A percentile compares a stretch with the other conserved stretches of the same genome.
These are phyloP conservation scores for Lasioglossum morio DNA, from an alignment of 2,888 invertebrate genomes.

Conservation along the genomic window DNA sequence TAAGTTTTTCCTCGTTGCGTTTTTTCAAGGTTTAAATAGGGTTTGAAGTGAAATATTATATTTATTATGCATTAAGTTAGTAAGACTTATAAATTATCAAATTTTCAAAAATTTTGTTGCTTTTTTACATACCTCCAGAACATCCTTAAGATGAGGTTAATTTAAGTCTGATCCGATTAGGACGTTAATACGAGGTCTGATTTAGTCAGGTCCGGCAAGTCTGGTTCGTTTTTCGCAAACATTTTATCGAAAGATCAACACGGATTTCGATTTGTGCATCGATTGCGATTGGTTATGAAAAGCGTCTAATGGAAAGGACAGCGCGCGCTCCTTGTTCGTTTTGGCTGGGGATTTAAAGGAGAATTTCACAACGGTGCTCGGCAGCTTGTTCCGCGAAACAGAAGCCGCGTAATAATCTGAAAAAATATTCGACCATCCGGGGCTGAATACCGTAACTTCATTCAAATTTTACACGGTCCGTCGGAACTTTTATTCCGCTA, in stretches of 20 bases:
- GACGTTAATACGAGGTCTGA: background rate
- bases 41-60: no score
- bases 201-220: background rate
- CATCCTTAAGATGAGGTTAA: no score
- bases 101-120: no score
- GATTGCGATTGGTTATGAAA: background rate
- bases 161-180: no score
- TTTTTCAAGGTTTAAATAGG: no score
- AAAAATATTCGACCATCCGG: slow-evolving; percentile 6
- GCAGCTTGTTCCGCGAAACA: background rate
- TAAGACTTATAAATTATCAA: no score
- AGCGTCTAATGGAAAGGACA: background rate
- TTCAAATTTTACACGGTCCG: slow-evolving; percentile 20
- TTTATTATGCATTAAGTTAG: no score
- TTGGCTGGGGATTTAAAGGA: background rate
- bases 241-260: background rate
- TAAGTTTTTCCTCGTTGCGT: no score
- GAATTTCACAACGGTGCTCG: background rate
- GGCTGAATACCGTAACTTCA: slow-evolving; percentile 1
- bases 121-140: no score
- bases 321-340: background rate
- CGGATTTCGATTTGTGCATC: background rate
- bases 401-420: slow-evolving; percentile 10
- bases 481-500: slow-evolving; percentile 23
- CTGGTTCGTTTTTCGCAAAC: background rate